Evolutionary conservation across 2,113 vertebrate species (phyloP).

Genomic region (Gobius niger): DNA sequence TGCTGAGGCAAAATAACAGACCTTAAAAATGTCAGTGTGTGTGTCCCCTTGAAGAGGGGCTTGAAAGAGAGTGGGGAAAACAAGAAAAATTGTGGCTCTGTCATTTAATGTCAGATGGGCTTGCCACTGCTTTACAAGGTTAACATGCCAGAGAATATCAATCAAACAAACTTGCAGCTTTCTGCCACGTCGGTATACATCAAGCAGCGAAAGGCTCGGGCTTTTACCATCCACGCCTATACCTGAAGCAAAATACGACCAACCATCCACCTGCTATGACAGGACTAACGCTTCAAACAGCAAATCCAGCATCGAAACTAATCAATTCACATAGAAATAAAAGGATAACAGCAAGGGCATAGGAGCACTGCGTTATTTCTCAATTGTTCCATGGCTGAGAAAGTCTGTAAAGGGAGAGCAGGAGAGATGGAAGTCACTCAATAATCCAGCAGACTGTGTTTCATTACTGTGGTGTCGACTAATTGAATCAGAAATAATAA

Average conservation of each 20-base stretch:
- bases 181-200: constrained; percentile 58
- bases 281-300: constrained; percentile 37
- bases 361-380: constrained; percentile 51
- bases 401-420: constrained; percentile 41
- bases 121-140: constrained; percentile 59
- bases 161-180: constrained; percentile 55
- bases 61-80: constrained; percentile 13
- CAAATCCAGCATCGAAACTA: constrained; percentile 27
- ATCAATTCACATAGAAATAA: constrained; percentile 46
- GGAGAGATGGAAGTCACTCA: constrained; percentile 41
- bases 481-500: constrained; percentile 52
- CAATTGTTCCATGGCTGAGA: constrained; percentile 55
- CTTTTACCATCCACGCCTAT: constrained; percentile 17
- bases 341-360: constrained; percentile 45
- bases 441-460: constrained; percentile 40
- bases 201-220: constrained; percentile 40
- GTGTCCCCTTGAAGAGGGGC: constrained; percentile 59
- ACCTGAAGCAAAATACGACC: constrained; percentile 46
- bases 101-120: constrained; percentile 60
- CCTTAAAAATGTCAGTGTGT: constrained; percentile 65
- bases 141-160: constrained; percentile 67
- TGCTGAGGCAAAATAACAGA: constrained; percentile 67
- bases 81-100: constrained; percentile 47
- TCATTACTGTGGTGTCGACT: constrained; percentile 28
- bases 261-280: constrained; percentile 37